phyloP scores from a whole-genome alignment of 2,113 vertebrate species.

The Centrocercus urophasianus region DNA sequence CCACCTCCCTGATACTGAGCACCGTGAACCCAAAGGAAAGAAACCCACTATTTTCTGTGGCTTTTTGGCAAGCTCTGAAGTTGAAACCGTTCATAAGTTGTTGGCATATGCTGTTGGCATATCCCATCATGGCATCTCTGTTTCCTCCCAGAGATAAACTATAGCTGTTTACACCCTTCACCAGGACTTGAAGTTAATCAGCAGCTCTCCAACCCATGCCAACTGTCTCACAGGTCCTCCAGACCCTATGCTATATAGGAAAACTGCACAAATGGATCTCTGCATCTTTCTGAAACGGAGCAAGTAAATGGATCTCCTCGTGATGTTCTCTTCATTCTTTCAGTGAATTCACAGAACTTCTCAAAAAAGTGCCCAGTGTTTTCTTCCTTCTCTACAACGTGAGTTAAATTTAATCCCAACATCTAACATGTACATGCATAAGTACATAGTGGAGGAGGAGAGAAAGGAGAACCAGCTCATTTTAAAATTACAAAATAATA shows the following conservation, averaged over 20 bases:
- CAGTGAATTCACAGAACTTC: not conserved
- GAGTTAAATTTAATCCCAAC: not conserved
- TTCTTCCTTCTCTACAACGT: not conserved
- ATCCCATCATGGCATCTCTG: not conserved
- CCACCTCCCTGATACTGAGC: constrained; percentile 40
- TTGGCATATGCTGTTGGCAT: not conserved
- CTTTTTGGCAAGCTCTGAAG: not conserved
- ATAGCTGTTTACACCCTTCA: not conserved
- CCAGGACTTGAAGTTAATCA: not conserved
- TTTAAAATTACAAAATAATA: constrained; percentile 6
- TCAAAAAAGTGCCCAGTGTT: not conserved
- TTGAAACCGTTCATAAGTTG: constrained; percentile 6
- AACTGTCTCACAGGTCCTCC: not conserved
- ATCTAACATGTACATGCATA: not conserved
- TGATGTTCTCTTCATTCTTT: not conserved
- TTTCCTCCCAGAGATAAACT: constrained; percentile 23
- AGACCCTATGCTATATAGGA: not conserved
- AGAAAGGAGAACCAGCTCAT: not conserved
- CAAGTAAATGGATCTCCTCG: not conserved
- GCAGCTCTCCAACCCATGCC: not conserved
- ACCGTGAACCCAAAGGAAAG: constrained; percentile 7
- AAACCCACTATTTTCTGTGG: constrained; percentile 14
- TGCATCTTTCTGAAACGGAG: not conserved
- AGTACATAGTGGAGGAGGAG: not conserved
- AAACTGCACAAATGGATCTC: not conserved